Percentiles rank a stretch among this genome's conserved stretches.
Evolutionary conservation across 2,888 invertebrate species (phyloP).

Genomic region (Tetranychus piercei): DNA sequence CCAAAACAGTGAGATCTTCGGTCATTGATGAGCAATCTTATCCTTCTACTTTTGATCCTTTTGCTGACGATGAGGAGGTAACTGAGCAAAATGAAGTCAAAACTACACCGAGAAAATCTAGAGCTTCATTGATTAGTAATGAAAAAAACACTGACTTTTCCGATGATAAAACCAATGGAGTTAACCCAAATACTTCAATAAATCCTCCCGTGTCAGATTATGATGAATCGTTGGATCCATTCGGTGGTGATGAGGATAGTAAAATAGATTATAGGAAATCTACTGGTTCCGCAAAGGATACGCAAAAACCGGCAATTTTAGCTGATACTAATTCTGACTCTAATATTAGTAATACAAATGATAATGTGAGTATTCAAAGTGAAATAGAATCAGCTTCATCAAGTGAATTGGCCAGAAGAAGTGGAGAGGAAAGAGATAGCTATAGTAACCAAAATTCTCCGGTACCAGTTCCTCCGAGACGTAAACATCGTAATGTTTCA

Average conservation of each 20-base stretch:
- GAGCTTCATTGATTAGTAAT: neutral
- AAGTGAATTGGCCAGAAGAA: neutral
- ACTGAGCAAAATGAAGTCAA: neutral
- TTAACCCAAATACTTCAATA: neutral
- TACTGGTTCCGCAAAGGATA: neutral
- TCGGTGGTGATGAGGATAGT: neutral
- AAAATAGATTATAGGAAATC: neutral
- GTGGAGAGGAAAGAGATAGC: neutral
- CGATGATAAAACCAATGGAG: neutral
- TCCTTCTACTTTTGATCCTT: neutral
- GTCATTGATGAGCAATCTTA: neutral
- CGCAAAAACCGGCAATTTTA: neutral
- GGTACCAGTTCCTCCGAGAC: neutral
- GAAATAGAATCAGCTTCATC: neutral
- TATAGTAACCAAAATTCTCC: neutral
- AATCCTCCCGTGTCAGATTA: neutral
- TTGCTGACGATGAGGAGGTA: neutral
- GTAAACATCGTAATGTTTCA: neutral
- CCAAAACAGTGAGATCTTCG: neutral
- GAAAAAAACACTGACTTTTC: neutral
- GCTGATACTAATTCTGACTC: neutral
- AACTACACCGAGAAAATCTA: neutral
- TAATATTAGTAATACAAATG: neutral
- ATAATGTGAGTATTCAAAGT: neutral
- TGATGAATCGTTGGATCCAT: constrained; percentile 1